Conservation (phyloP, 2,797 vertebrate genomes). For the Adrianichthys oophorus region DNA sequence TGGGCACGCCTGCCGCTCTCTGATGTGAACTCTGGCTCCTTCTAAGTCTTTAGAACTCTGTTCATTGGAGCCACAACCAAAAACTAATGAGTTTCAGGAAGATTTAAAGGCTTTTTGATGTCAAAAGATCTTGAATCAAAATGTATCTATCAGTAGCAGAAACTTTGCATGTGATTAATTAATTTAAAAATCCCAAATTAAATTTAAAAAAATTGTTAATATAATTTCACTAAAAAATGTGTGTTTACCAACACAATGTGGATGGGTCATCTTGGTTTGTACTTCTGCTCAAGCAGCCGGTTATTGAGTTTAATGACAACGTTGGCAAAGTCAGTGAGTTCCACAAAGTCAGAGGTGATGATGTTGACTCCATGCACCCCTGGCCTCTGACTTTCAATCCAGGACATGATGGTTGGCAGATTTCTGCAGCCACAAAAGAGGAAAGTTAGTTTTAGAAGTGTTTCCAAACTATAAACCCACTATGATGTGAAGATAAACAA, state of each 20-base stretch:
- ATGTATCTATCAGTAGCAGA: constrained; percentile 1
- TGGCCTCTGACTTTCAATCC: constrained; percentile 91
- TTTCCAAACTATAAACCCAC: neutral
- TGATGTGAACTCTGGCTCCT: constrained; percentile 14
- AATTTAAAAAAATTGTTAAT: neutral
- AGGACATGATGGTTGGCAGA: constrained; percentile 91
- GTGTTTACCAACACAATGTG: neutral
- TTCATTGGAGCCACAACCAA: constrained; percentile 8
- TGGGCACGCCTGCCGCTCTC: constrained; percentile 1
- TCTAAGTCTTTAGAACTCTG: constrained; percentile 26
- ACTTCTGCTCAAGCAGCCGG: constrained; percentile 76
- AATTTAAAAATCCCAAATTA: neutral
- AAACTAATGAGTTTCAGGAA: constrained; percentile 11
- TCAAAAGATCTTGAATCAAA: neutral
- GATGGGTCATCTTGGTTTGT: constrained; percentile 59
- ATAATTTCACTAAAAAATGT: neutral
- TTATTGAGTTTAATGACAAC: constrained; percentile 92
- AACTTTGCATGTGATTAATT: neutral
- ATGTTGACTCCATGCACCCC: constrained; percentile 93
- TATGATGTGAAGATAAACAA: neutral
- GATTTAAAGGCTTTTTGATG: constrained; percentile 13
- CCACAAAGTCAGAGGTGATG: constrained; percentile 98
- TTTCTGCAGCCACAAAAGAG: constrained; percentile 77
- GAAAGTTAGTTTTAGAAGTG: neutral
- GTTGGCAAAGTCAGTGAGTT: constrained; percentile 93